Percentiles rank a stretch among this genome's conserved stretches.
Conservation (phyloP, 2,113 vertebrate genomes). For the Heteronetta atricapilla region DNA sequence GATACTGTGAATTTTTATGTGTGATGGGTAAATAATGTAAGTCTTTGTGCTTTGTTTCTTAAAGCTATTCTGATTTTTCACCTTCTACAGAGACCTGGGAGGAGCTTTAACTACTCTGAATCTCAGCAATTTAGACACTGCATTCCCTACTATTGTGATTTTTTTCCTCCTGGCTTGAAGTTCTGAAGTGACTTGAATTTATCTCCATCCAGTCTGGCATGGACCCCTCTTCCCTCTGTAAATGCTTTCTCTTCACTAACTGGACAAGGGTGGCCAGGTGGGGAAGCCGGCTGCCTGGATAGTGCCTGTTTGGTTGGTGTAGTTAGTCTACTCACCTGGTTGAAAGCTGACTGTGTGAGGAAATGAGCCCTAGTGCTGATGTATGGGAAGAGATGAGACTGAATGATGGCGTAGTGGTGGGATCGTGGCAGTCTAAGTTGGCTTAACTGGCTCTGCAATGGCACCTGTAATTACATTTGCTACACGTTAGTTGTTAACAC, state of each 20-base stretch:
- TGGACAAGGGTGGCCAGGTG: background rate
- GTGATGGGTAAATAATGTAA: background rate
- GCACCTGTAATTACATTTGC: constrained; percentile 20
- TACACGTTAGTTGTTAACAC: constrained; percentile 41
- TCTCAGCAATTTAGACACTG: background rate
- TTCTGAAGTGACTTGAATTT: background rate
- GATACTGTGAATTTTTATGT: background rate
- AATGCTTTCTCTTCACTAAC: background rate
- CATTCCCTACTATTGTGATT: background rate
- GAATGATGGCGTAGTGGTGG: background rate
- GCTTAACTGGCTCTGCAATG: background rate
- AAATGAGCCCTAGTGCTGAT: background rate
- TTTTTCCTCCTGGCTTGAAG: background rate
- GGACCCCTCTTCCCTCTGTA: background rate
- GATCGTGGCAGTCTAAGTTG: background rate
- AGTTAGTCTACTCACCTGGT: background rate
- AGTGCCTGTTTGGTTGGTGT: background rate
- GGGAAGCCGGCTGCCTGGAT: background rate
- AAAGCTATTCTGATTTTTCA: background rate
- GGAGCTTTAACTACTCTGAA: background rate
- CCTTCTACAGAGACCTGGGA: background rate
- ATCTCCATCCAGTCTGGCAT: background rate
- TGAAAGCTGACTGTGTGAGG: background rate
- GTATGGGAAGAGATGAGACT: background rate
- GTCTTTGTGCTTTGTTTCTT: background rate